A percentile compares a stretch with the other conserved stretches of the same genome.
Evolutionary conservation across 2,888 invertebrate genomes (phyloP).

Genomic region (Drosophila sordidapex): DNA sequence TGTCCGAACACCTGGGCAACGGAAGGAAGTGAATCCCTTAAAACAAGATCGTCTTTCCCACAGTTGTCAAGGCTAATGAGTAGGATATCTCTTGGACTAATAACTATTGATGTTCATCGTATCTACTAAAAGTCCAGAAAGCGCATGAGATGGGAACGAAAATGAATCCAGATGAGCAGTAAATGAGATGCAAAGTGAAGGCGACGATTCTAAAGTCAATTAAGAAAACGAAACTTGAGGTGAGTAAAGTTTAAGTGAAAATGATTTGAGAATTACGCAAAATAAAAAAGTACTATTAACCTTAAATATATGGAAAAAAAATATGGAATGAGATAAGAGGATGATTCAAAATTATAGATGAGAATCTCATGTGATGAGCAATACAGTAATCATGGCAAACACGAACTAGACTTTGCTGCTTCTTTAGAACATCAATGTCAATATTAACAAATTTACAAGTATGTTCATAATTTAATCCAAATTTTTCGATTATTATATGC

Average conservation of each 20-base stretch:
- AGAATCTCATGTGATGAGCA: background rate
- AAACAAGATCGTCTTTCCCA: constrained; percentile 41
- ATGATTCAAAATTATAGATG: background rate
- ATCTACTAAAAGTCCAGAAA: background rate
- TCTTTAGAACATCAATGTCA: background rate
- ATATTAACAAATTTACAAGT: background rate
- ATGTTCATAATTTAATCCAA: constrained; percentile 23
- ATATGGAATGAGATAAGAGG: too few species aligned
- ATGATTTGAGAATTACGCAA: background rate
- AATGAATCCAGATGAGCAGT: background rate
- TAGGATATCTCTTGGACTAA: background rate
- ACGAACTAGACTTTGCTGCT: background rate
- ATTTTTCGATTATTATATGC: background rate
- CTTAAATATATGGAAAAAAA: background rate
- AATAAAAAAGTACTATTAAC: background rate
- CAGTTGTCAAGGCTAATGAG: constrained; percentile 36
- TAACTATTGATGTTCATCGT: constrained; percentile 8
- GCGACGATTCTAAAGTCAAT: background rate
- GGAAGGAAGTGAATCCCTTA: constrained; percentile 49
- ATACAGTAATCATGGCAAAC: background rate
- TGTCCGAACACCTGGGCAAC: constrained; percentile 65
- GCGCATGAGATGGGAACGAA: background rate
- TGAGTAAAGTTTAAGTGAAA: background rate
- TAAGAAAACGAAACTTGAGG: background rate
- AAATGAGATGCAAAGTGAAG: background rate